Conservation (phyloP, 1,140 invertebrate genomes). For the Ceratoteleas bidentatus region DNA sequence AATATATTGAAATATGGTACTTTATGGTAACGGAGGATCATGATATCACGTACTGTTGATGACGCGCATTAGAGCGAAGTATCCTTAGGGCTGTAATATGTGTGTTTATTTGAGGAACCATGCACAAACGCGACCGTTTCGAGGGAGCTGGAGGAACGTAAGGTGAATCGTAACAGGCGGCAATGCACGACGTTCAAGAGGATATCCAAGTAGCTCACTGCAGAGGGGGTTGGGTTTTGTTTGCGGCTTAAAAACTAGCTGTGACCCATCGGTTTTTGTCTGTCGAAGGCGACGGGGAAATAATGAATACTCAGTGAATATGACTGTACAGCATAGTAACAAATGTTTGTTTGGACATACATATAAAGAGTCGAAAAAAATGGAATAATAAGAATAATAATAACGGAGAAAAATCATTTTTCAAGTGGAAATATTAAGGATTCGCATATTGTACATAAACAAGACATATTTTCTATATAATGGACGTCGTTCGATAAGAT, state of each 20-base stretch:
- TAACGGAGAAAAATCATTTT: conserved; percentile 71
- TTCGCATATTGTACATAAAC: conserved; percentile 82
- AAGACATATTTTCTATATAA: conserved; percentile 83
- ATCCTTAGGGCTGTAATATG: conserved; percentile 64
- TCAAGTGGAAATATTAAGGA: conserved; percentile 79
- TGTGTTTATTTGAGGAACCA: conserved; percentile 61
- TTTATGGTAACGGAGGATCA: conserved; percentile 50
- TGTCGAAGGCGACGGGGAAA: conserved; percentile 41
- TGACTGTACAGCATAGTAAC: conserved; percentile 79
- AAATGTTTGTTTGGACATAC: conserved; percentile 76
- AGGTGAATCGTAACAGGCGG: background rate
- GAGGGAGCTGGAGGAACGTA: background rate
- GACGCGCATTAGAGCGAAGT: conserved; percentile 64
- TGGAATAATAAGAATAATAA: conserved; percentile 10
- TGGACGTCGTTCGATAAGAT: conserved; percentile 78
- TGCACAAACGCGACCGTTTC: conserved; percentile 59
- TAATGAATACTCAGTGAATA: conserved; percentile 76
- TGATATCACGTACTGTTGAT: conserved; percentile 67
- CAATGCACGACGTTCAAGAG: conserved; percentile 9
- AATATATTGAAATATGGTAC: conserved; percentile 63
- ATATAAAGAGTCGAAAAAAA: conserved; percentile 72
- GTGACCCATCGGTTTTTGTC: conserved; percentile 59
- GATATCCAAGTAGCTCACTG: conserved; percentile 35
- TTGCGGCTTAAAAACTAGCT: conserved; percentile 63
- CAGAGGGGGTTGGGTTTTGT: conserved; percentile 55